A percentile compares a stretch with the other conserved stretches of the same genome.
Conservation (phyloP, 2,888 invertebrate species). For the Tinea trinotella region DNA sequence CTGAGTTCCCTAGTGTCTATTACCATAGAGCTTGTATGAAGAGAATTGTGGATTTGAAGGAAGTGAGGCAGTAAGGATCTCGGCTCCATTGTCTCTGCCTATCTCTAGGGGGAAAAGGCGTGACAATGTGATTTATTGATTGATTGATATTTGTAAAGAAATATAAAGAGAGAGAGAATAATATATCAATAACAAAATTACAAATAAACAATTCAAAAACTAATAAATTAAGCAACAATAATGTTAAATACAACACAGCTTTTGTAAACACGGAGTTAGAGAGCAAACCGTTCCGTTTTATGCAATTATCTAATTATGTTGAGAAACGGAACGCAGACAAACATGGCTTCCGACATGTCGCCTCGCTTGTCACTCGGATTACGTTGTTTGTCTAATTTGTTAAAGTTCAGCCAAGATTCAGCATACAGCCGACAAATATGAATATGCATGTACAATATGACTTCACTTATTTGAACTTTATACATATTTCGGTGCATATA, state of each 20-base stretch:
- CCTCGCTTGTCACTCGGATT: slow-evolving; percentile 28
- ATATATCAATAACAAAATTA: too few relatives aligned
- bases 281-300: slow-evolving; percentile 23
- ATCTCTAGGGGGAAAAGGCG: too few relatives aligned
- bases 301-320: slow-evolving; percentile 24
- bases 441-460: slow-evolving; percentile 2
- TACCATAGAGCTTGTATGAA: too few relatives aligned
- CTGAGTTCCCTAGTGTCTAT: too few relatives aligned
- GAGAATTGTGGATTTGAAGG: too few relatives aligned
- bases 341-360: slow-evolving; percentile 20
- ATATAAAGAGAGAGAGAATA: too few relatives aligned
- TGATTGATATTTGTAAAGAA: too few relatives aligned
- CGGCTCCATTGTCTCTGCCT: too few relatives aligned
- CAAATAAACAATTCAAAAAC: too few relatives aligned
- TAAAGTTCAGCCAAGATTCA: slow-evolving; percentile 26
- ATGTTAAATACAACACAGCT: neutral
- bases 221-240: neutral
- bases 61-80: too few relatives aligned
- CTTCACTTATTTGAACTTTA: slow-evolving; percentile 4
- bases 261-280: slow-evolving; percentile 9
- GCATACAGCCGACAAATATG: slow-evolving; percentile 15
- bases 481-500: too few relatives aligned
- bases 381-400: slow-evolving; percentile 24
- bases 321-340: slow-evolving; percentile 22
- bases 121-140: too few relatives aligned